phyloP scores from a whole-genome alignment of 2,113 vertebrate genomes.

The Uria lomvia region DNA sequence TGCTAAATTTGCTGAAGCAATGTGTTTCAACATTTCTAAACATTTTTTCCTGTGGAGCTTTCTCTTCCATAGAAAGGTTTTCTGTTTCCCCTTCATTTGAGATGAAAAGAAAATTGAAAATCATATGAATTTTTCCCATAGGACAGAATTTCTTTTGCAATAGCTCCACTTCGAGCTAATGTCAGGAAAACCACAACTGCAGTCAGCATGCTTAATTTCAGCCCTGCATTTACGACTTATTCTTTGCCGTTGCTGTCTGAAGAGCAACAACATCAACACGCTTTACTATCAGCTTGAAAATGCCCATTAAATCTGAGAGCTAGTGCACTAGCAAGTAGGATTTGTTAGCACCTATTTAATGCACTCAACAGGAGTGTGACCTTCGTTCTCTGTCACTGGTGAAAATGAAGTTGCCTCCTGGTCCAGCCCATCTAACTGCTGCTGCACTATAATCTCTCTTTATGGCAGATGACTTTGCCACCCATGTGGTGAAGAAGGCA shows the following conservation, averaged over 20 bases:
- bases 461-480: neutral
- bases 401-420: neutral
- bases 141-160: constrained; percentile 12
- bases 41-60: constrained; percentile 20
- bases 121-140: constrained; percentile 18
- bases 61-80: constrained; percentile 15
- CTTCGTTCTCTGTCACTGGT: neutral
- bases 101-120: constrained; percentile 53
- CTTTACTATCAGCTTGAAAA: neutral
- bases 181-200: neutral
- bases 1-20: neutral
- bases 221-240: neutral
- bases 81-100: constrained; percentile 25
- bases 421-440: neutral
- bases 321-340: neutral
- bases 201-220: neutral
- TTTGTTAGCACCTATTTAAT: neutral
- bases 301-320: neutral
- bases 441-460: neutral
- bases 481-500: neutral
- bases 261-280: neutral
- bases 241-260: neutral
- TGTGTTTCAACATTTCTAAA: neutral
- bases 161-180: neutral
- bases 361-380: neutral